Evolutionary conservation across 2,888 invertebrate genomes (phyloP).

Genomic region (Perizoma affinitatum): DNA sequence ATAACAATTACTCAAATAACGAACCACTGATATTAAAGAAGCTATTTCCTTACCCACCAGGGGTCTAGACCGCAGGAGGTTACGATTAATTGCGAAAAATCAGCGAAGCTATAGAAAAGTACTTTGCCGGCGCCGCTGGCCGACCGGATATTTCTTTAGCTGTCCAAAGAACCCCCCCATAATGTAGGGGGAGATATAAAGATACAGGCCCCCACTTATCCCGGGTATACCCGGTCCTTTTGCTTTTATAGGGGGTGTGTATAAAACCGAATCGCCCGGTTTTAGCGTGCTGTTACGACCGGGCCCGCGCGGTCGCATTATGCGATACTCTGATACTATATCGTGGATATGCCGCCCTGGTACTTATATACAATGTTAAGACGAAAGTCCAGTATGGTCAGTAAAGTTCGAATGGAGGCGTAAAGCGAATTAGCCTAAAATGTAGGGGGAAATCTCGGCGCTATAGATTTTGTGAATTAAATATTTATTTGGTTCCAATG

Average conservation of each 20-base stretch:
- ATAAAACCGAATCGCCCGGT: conserved; percentile 84
- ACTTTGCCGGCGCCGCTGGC: conserved; percentile 76
- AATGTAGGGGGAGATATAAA: conserved; percentile 83
- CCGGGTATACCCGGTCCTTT: conserved; percentile 81
- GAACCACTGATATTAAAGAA: conserved; percentile 14
- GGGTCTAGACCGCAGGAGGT: conserved; percentile 58
- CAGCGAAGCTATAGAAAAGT: conserved; percentile 78
- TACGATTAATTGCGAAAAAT: conserved; percentile 74
- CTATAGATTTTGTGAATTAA: conserved; percentile 25
- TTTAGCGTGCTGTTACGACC: conserved; percentile 83
- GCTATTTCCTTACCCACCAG: conserved; percentile 41
- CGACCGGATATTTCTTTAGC: conserved; percentile 84
- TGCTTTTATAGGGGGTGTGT: conserved; percentile 84
- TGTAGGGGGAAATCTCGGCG: conserved; percentile 28
- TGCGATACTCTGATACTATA: conserved; percentile 63
- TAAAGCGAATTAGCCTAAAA: conserved; percentile 40
- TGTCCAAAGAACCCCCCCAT: conserved; percentile 83
- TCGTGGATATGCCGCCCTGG: conserved; percentile 71
- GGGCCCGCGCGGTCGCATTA: conserved; percentile 75
- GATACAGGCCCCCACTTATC: conserved; percentile 83
- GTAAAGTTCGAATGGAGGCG: conserved; percentile 59
- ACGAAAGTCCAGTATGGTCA: conserved; percentile 52
- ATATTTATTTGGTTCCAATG: conserved; percentile 15
- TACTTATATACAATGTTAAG: conserved; percentile 56
- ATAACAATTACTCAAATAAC: conserved; percentile 20